Conservation (phyloP, 2,797 vertebrate species). For the Sarcophilus harrisii region DNA sequence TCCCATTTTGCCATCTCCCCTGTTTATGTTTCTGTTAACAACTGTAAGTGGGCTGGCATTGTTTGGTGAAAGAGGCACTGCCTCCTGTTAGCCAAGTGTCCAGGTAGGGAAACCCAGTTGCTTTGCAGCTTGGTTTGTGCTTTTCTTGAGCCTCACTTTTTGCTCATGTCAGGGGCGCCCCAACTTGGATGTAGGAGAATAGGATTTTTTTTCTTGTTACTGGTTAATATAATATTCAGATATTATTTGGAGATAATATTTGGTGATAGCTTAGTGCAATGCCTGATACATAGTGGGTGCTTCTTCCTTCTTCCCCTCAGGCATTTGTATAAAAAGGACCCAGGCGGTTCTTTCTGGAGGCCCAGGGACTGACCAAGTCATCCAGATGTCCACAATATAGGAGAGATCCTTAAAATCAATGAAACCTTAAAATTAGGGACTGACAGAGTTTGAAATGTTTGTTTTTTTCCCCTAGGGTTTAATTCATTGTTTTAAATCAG, state of each 20-base stretch:
- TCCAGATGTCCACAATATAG: neutral
- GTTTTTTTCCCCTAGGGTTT: neutral
- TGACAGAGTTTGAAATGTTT: neutral
- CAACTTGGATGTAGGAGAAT: neutral
- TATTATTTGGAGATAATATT: neutral
- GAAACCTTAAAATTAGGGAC: neutral
- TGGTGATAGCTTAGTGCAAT: neutral
- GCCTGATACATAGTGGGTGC: neutral
- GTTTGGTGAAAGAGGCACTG: neutral
- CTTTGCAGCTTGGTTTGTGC: neutral
- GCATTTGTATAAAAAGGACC: neutral
- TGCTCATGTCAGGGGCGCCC: fast-evolving
- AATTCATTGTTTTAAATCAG: neutral
- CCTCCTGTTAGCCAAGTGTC: too few species aligned
- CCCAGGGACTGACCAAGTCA: neutral
- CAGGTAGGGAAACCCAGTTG: neutral
- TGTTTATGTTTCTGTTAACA: neutral
- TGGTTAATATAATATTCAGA: neutral
- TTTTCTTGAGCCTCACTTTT: too few species aligned
- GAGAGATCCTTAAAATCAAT: neutral
- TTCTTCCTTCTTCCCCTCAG: neutral
- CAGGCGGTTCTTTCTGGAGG: neutral
- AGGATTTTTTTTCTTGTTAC: neutral
- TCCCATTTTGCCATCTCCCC: neutral
- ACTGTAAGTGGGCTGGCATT: neutral